Percentiles rank a stretch among this genome's conserved stretches.
These are phyloP conservation scores for Pogonophryne albipinna DNA, from an alignment of 2,797 vertebrate species.

Conservation along the genomic window DNA sequence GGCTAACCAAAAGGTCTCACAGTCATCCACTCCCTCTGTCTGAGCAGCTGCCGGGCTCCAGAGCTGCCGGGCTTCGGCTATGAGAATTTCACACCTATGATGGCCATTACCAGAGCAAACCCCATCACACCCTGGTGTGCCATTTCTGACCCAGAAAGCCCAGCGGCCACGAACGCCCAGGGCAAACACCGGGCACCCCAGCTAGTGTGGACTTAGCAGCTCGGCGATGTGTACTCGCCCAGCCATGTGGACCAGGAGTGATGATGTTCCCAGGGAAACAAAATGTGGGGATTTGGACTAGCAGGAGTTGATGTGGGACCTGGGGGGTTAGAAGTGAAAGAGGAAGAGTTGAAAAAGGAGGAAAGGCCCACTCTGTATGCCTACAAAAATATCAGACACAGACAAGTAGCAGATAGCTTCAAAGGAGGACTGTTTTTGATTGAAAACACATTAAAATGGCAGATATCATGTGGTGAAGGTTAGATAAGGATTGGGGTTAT, in stretches of 20 bases:
- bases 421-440: not conserved
- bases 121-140: conserved; percentile 77
- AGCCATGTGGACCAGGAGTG: conserved; percentile 73
- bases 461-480: not conserved
- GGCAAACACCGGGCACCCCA: conserved; percentile 77
- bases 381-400: not conserved
- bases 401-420: not conserved
- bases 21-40: conserved; percentile 46
- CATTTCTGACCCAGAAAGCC: conserved; percentile 74
- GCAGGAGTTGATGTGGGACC: conserved; percentile 14
- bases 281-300: conserved; percentile 33
- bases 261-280: conserved; percentile 81
- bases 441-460: not conserved
- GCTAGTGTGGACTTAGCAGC: conserved; percentile 79
- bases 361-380: conserved; percentile 2
- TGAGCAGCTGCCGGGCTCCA: conserved; percentile 47
- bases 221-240: conserved; percentile 82
- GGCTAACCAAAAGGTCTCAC: conserved; percentile 53
- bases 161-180: conserved; percentile 63
- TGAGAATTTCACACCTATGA: conserved; percentile 78
- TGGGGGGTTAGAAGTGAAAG: conserved; percentile 39
- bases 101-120: conserved; percentile 60
- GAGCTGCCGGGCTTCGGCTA: conserved; percentile 45
- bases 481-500: not conserved
- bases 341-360: conserved; percentile 32